These are phyloP conservation scores for Pangasius larnaudii DNA, from an alignment of 2,797 vertebrate genomes.

Conservation along the genomic window DNA sequence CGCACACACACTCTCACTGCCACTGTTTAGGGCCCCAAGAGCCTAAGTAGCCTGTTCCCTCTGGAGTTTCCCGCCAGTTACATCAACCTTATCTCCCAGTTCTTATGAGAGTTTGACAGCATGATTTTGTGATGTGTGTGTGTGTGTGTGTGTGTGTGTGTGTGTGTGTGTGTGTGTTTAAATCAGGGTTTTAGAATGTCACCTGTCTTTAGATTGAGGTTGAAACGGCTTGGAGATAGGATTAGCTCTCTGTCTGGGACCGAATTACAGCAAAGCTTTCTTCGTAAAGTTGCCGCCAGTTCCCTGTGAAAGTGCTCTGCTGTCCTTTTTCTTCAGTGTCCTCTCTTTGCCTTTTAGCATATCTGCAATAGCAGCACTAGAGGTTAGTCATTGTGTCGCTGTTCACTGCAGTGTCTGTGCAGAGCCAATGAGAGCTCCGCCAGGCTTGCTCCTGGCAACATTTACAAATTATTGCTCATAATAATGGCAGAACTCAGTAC, in stretches of 20 bases:
- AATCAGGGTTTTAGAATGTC: conserved; percentile 54
- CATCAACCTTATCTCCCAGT: conserved; percentile 54
- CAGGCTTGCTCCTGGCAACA: conserved; percentile 29
- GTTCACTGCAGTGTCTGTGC: conserved; percentile 19
- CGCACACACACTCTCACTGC: conserved; percentile 67
- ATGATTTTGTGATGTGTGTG: conserved; percentile 28
- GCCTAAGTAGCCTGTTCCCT: conserved; percentile 21
- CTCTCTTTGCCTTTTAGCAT: conserved; percentile 5
- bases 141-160: conserved; percentile 35
- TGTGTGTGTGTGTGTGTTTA: conserved; percentile 36
- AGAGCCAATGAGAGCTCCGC: conserved; percentile 8
- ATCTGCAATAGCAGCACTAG: background rate
- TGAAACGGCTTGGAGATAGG: conserved; percentile 38
- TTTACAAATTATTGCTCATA: conserved; percentile 39
- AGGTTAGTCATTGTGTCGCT: background rate
- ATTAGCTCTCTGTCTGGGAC: conserved; percentile 41
- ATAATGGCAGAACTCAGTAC: conserved; percentile 27
- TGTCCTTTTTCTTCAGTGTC: conserved; percentile 15
- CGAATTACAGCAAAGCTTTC: conserved; percentile 42
- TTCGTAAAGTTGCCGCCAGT: conserved; percentile 20
- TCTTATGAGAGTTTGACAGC: conserved; percentile 28
- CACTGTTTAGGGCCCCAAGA: conserved; percentile 43
- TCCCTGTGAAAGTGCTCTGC: conserved; percentile 19
- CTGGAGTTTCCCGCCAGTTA: conserved; percentile 51
- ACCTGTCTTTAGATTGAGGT: conserved; percentile 41